A percentile compares a stretch with the other conserved stretches of the same genome.
phyloP scores from a whole-genome alignment of 2,113 vertebrate genomes.

The Bubalus kerabau region DNA sequence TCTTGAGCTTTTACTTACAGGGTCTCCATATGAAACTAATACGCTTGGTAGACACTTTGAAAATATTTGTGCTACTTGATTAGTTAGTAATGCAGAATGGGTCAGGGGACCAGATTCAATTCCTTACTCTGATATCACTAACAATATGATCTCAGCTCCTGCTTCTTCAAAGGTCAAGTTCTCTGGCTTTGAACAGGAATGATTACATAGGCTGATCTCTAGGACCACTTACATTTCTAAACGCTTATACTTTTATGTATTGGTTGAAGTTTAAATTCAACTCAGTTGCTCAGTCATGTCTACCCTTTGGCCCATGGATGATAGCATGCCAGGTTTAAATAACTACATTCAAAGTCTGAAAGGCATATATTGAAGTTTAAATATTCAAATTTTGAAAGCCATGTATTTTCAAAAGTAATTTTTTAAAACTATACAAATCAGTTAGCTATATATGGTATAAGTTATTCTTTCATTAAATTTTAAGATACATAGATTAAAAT shows the following conservation, averaged over 20 bases:
- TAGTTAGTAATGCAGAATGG: background rate
- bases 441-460: background rate
- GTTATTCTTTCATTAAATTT: conserved; percentile 20
- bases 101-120: background rate
- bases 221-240: background rate
- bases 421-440: background rate
- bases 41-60: background rate
- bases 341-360: background rate
- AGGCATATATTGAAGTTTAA: conserved; percentile 9
- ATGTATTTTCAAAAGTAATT: background rate
- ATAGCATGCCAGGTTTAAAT: background rate
- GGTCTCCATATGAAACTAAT: background rate
- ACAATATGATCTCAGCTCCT: background rate
- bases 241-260: background rate
- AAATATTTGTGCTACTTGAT: background rate
- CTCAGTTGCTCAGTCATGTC: background rate
- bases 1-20: background rate
- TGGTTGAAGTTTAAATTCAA: conserved; percentile 18
- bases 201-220: background rate
- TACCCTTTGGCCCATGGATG: background rate
- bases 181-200: background rate
- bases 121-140: background rate
- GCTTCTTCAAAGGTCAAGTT: background rate
- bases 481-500: background rate
- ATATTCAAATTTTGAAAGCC: conserved; percentile 10